Evolutionary conservation across 2,113 vertebrate genomes (phyloP).

Genomic region (Gallinago media): DNA sequence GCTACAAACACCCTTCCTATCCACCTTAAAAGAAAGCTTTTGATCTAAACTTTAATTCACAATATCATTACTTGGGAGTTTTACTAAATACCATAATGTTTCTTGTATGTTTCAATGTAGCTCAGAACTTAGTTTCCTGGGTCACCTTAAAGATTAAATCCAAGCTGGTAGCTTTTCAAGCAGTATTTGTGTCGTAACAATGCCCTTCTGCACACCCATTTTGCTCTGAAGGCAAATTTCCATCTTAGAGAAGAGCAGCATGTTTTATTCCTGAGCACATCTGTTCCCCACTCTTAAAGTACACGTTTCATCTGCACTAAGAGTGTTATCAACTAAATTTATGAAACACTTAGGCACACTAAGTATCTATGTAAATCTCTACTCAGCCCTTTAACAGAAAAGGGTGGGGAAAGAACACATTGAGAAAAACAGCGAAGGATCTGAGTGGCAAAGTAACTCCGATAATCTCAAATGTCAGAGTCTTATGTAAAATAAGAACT

Average conservation of each 20-base stretch:
- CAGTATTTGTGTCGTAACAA: not conserved
- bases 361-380: not conserved
- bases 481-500: not conserved
- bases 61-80: not conserved
- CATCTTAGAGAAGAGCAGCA: not conserved
- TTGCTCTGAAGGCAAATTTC: not conserved
- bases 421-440: not conserved
- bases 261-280: slow-evolving; percentile 31
- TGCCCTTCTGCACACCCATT: not conserved
- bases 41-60: not conserved
- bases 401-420: not conserved
- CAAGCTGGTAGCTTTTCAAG: not conserved
- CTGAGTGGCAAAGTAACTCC: not conserved
- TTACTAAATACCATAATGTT: not conserved
- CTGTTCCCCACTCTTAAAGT: slow-evolving; percentile 21
- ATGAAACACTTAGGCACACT: slow-evolving; percentile 3
- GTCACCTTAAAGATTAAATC: slow-evolving; percentile 44
- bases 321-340: slow-evolving; percentile 32
- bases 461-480: slow-evolving; percentile 21
- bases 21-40: not conserved
- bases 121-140: not conserved
- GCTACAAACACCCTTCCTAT: not conserved
- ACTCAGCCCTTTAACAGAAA: not conserved
- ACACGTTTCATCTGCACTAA: not conserved
- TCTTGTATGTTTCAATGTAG: not conserved